Conservation (phyloP, 2,888 invertebrate species). For the Rhabditoides inermis region DNA sequence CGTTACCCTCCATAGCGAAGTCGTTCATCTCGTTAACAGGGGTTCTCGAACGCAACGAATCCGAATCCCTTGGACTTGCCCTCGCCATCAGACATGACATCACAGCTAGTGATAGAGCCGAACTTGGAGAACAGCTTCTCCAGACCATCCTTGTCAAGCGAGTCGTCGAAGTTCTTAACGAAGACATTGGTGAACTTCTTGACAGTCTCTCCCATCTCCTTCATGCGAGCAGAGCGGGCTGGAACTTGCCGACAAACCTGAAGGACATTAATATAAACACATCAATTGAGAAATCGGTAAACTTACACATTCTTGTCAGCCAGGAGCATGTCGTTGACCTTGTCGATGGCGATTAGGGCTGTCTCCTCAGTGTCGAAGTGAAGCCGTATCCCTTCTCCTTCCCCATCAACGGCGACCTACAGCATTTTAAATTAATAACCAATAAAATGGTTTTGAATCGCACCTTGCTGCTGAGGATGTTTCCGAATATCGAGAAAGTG, state of each 20-base stretch:
- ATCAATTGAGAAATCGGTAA: neutral
- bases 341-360: conserved; percentile 77
- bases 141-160: conserved; percentile 82
- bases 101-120: conserved; percentile 38
- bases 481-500: conserved; percentile 96
- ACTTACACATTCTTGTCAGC: conserved; percentile 82
- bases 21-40: conserved; percentile 86
- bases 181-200: conserved; percentile 85
- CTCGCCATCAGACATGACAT: conserved; percentile 36
- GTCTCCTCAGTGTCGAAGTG: conserved; percentile 51
- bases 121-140: conserved; percentile 78
- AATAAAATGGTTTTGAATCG: neutral
- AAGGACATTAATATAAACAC: conserved; percentile 2
- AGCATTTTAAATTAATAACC: neutral
- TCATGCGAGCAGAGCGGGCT: conserved; percentile 96
- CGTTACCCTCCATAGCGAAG: conserved; percentile 57
- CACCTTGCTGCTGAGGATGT: conserved; percentile 93
- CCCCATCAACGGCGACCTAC: conserved; percentile 55
- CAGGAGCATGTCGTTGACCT: conserved; percentile 96
- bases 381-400: conserved; percentile 57
- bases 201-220: conserved; percentile 91
- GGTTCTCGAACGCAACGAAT: conserved; percentile 94
- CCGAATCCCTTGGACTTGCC: conserved; percentile 75
- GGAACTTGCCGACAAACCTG: conserved; percentile 87
- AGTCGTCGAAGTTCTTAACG: conserved; percentile 95